phyloP scores from a whole-genome alignment of 2,113 vertebrate species.

The Peromyscus leucopus region DNA sequence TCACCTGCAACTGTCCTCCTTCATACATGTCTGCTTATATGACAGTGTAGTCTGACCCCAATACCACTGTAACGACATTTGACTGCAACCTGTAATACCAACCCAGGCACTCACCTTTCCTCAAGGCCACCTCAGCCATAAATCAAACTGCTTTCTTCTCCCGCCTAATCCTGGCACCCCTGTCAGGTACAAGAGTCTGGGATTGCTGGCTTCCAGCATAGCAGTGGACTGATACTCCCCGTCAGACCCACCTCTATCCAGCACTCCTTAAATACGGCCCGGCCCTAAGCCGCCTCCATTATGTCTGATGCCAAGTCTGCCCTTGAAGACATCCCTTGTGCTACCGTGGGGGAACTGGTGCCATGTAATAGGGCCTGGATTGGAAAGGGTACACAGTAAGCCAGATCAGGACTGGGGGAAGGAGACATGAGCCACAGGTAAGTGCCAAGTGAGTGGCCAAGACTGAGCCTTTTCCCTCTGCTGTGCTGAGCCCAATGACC shows the following conservation, averaged over 20 bases:
- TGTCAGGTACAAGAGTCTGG: neutral
- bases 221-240: neutral
- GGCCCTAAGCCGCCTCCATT: neutral
- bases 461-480: neutral
- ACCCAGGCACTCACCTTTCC: neutral
- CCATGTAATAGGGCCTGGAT: neutral
- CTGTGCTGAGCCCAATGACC: neutral
- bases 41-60: neutral
- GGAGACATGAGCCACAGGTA: neutral
- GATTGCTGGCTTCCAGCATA: neutral
- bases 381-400: neutral
- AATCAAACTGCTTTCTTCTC: neutral
- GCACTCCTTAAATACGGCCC: neutral
- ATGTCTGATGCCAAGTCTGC: constrained; percentile 29
- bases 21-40: fast-evolving
- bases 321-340: constrained; percentile 33
- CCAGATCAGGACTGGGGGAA: neutral
- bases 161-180: neutral
- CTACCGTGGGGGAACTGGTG: neutral
- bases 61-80: neutral
- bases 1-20: neutral
- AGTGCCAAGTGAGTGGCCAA: neutral
- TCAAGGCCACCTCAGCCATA: neutral
- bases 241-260: neutral
- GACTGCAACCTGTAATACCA: neutral